Base-by-base conservation (phyloP, 2,797 vertebrate genomes). In the Malacoraja senta region DNA sequence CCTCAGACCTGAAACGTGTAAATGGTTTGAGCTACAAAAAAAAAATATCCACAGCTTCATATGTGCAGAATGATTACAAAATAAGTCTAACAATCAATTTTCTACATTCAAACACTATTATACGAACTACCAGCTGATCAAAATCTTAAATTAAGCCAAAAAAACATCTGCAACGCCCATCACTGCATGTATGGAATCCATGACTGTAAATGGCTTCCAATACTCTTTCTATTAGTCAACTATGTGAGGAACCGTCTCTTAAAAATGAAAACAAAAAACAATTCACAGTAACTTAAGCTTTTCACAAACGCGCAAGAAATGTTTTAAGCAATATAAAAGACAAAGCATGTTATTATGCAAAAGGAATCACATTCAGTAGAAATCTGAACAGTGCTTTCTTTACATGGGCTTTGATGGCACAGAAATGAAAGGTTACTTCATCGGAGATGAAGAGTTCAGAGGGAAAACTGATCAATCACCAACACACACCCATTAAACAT, bases 241-340 rank as follows among this genome's bases (percentile, higher is more conserved):
- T 72, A 71, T 29, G 32, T 38, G 35, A 63, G 38, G 32, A 71
- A 72, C 68, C 68, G 1, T 12, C 38, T 24, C 38, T 38, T n/a
- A 38, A 44, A 71, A 76, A 92, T 15, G 26, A 76, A 92, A 92
- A 71, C 71, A 91, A 76, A 26, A 35, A 74, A 76, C 68, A 92
- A 76, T 91, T 24, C 65, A 38, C 53, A 92, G 26, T 72, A 74
- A 91, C 29, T 81, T 88, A 2, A 32, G n/a, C 32, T 21, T 38
- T n/a, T n/a, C 7, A 58, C 26, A 44, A 53, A 91, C 1, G 6
- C 26, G 3, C 15, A 84, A 83, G n/a, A 32, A 65, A 63, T 2
- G 24, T 53, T 74, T 92, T 76, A 38, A 92, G 53, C 4, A 53
- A 76, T 76, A 10, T 74, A 74, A 92, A 92, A 19, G n/a, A 72